Base-by-base conservation (phyloP, 2,113 vertebrate genomes). In the Cynopterus brachyotis region DNA sequence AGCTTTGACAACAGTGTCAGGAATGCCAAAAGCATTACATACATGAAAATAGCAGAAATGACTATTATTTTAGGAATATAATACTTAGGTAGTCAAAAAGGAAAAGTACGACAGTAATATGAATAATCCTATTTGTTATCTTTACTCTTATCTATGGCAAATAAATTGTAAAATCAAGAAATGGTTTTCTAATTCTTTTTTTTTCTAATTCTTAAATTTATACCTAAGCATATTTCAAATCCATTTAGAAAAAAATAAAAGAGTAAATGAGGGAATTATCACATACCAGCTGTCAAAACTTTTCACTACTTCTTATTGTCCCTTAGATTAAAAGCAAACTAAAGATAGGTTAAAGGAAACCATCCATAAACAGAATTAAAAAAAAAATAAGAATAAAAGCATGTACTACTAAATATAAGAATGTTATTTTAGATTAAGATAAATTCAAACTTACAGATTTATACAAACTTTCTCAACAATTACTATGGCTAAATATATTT, bases 281-380 rank as follows among this genome's bases (percentile, higher is more conserved):
- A 73, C 0, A 22, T 37, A 85, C 1, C 9, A 57, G 62, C 32
- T 67, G 15, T 78, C 45, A 76, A 37, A 40, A 67, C 32, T 57
- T 73, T n/a, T 78, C 50, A 73, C 40, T 47, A 60, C 35, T 70
- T 47, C 22, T 82, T 55, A 79, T 28, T 19, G 24, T 7, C 24
- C n/a, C 50, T 90, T 92, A 79, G n/a, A 62, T 5, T 64, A 96
- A 86, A 40, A 84, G 40, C n/a, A 73, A 90, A 90, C 32, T 83
- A 37, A 45, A 92, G 32, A 30, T 0, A 85, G 37, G 47, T 79
- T 69, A 66, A 59, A 70, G 37, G 55, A 95, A 96, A 37, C 17
- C 17, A 86, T 9, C 79, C 40, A 64, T 28, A 82, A 64, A 78
- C 1, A 55, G 15, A 32, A 37, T 45, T 37, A 84, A 0, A 2